Conservation (phyloP, 2,888 invertebrate genomes). For the Sympetrum striolatum region DNA sequence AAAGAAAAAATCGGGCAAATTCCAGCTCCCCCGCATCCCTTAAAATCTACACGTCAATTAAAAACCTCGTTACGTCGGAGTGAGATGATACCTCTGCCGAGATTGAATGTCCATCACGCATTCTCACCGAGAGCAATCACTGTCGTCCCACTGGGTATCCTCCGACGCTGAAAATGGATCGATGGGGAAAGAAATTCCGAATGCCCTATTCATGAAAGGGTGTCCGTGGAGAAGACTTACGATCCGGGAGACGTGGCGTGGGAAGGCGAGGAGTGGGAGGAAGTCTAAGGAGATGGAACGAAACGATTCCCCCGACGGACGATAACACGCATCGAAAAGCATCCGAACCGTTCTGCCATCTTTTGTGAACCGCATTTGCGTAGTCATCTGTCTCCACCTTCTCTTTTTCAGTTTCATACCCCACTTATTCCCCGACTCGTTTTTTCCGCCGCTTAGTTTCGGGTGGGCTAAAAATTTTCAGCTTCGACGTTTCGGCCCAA, state of each 20-base stretch:
- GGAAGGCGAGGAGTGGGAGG: background rate
- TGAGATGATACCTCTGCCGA: too few relatives aligned
- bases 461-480: too few relatives aligned
- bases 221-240: background rate
- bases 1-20: too few relatives aligned
- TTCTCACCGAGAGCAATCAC: background rate
- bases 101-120: background rate
- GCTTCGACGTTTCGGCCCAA: too few relatives aligned
- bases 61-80: too few relatives aligned
- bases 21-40: too few relatives aligned
- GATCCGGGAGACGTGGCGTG: background rate
- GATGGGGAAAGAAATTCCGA: background rate
- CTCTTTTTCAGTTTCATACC: background rate
- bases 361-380: background rate
- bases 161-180: background rate
- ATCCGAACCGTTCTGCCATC: background rate
- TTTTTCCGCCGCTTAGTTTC: too few relatives aligned
- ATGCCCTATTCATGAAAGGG: background rate
- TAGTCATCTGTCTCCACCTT: background rate
- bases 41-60: too few relatives aligned
- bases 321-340: background rate
- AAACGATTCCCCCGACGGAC: background rate
- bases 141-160: background rate
- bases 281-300: background rate
- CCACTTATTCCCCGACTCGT: background rate